A percentile compares a stretch with the other conserved stretches of the same genome.
These are phyloP conservation scores for Xylota segnis DNA, from an alignment of 2,888 invertebrate genomes.

Conservation along the genomic window DNA sequence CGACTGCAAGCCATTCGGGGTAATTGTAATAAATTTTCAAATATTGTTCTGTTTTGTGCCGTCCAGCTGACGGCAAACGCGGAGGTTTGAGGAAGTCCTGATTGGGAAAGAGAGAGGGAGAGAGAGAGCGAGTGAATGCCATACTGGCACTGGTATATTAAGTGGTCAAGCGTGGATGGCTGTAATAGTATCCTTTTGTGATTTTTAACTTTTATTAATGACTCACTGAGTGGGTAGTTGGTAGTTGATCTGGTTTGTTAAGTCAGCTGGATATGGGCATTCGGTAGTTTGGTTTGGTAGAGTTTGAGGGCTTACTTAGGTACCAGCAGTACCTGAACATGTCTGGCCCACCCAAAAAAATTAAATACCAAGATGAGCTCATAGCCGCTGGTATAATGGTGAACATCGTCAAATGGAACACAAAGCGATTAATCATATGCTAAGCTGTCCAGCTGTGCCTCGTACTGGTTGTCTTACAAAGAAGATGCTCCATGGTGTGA, in stretches of 20 bases:
- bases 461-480: too few relatives aligned
- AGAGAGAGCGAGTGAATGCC: not conserved
- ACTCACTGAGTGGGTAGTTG: slow-evolving; percentile 28
- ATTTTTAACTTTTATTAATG: slow-evolving; percentile 37
- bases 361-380: too few relatives aligned
- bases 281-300: not conserved
- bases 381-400: too few relatives aligned
- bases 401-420: too few relatives aligned
- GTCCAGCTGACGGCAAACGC: slow-evolving; percentile 18
- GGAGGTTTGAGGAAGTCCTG: slow-evolving; percentile 48
- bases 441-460: too few relatives aligned
- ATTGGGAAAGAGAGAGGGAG: slow-evolving; percentile 18
- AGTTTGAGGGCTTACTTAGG: too few relatives aligned
- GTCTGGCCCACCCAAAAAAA: too few relatives aligned
- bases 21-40: slow-evolving; percentile 69
- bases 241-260: not conserved
- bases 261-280: not conserved
- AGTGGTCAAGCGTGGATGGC: slow-evolving; percentile 51
- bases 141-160: slow-evolving; percentile 38
- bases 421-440: too few relatives aligned
- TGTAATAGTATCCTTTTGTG: slow-evolving; percentile 58
- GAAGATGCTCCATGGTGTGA: too few relatives aligned
- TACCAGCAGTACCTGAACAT: too few relatives aligned
- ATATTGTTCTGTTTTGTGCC: slow-evolving; percentile 49
- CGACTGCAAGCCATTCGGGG: slow-evolving; percentile 58